Conservation (phyloP, 2,888 invertebrate species). For the Platycnemis pennipes region DNA sequence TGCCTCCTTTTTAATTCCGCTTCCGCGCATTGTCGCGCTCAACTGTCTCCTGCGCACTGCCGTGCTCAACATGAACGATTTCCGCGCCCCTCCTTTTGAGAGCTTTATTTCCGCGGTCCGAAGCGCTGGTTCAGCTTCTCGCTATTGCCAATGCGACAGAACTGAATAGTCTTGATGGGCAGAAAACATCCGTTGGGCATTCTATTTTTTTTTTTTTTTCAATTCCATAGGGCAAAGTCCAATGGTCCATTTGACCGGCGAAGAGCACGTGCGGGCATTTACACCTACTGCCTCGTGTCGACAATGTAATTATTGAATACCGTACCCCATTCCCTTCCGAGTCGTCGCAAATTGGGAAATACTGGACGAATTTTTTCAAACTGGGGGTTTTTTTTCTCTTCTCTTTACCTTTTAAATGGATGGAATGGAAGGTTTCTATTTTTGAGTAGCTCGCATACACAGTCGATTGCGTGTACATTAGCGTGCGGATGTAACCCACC, state of each 20-base stretch:
- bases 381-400: too few species aligned
- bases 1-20: not conserved
- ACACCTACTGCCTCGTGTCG: not conserved
- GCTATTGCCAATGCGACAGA: slow-evolving; percentile 6
- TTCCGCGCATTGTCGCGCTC: not conserved
- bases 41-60: too few species aligned
- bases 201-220: not conserved
- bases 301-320: not conserved
- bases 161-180: not conserved
- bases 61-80: not conserved
- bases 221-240: not conserved
- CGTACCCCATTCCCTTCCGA: not conserved
- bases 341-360: not conserved
- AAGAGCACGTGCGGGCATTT: not conserved
- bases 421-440: too few species aligned
- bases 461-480: too few species aligned
- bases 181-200: not conserved
- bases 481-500: too few species aligned
- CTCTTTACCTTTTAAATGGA: too few species aligned
- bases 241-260: not conserved
- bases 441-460: too few species aligned
- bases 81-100: not conserved
- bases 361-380: not conserved
- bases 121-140: not conserved
- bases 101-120: not conserved